These are phyloP conservation scores for Naja naja DNA, from an alignment of 2,113 vertebrate species.

Conservation along the genomic window DNA sequence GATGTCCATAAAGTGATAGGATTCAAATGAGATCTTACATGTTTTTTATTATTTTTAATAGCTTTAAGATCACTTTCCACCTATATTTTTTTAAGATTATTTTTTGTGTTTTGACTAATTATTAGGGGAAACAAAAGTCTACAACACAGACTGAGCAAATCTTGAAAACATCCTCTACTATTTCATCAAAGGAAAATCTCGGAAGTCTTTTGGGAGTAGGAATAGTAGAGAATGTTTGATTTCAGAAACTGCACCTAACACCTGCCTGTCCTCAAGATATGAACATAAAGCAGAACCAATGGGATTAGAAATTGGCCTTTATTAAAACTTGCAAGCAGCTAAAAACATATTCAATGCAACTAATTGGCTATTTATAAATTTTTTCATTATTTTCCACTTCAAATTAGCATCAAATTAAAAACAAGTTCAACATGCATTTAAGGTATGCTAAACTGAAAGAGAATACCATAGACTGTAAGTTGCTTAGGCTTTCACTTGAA, in stretches of 20 bases:
- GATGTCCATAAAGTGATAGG: neutral
- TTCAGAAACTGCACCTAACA: constrained; percentile 61
- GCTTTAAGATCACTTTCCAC: neutral
- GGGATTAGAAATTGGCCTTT: constrained; percentile 54
- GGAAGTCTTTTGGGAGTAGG: neutral
- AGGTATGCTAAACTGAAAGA: constrained; percentile 24
- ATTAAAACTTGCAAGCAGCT: constrained; percentile 29
- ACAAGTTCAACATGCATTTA: constrained; percentile 20
- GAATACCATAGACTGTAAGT: neutral
- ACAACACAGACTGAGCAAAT: neutral
- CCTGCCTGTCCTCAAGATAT: constrained; percentile 65
- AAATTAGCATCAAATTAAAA: constrained; percentile 53
- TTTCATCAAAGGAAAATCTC: neutral
- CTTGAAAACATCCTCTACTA: neutral
- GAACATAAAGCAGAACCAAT: constrained; percentile 67
- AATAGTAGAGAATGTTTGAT: neutral
- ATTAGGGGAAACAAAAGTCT: neutral
- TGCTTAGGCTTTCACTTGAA: constrained; percentile 8
- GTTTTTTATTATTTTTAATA: neutral
- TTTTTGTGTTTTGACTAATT: neutral
- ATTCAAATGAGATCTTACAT: neutral
- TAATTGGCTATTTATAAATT: constrained; percentile 26
- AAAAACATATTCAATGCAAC: constrained; percentile 43
- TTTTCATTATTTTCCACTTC: constrained; percentile 58
- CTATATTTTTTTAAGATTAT: neutral